phyloP scores from a whole-genome alignment of 1,140 invertebrate species.

The Macrotrachela quadricornifera region DNA sequence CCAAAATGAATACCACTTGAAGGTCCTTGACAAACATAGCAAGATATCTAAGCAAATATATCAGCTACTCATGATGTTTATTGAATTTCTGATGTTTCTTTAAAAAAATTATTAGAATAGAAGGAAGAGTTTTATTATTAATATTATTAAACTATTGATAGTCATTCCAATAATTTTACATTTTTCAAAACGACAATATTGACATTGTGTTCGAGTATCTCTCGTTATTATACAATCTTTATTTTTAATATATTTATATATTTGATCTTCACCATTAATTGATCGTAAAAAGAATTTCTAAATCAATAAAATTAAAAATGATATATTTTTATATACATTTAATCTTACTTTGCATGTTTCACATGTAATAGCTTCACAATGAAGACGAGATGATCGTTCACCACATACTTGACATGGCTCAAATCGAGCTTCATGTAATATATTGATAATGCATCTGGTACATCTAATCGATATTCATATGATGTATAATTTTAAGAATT shows the following conservation, averaged over 20 bases:
- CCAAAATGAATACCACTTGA: slow-evolving; percentile 89
- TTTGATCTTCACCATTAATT: slow-evolving; percentile 19
- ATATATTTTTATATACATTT: neutral
- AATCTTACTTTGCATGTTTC: slow-evolving; percentile 29
- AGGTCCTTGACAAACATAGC: slow-evolving; percentile 63
- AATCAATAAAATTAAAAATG: neutral
- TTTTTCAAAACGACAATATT: slow-evolving; percentile 96
- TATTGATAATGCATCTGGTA: no score
- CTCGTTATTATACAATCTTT: slow-evolving; percentile 24
- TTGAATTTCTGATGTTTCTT: neutral
- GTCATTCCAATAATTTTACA: slow-evolving; percentile 97
- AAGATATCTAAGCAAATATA: slow-evolving; percentile 17
- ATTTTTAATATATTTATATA: slow-evolving; percentile 23
- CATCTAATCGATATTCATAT: no score
- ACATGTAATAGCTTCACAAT: slow-evolving; percentile 30
- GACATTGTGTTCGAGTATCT: slow-evolving; percentile 42
- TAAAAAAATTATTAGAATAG: neutral
- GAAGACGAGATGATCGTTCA: slow-evolving; percentile 26
- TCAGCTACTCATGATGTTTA: slow-evolving; percentile 4
- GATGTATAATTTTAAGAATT: no score
- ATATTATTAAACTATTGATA: slow-evolving; percentile 50
- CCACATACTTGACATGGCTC: slow-evolving; percentile 26
- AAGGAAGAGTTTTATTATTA: neutral
- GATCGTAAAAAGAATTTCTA: slow-evolving; percentile 31
- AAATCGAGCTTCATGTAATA: neutral